Conservation (phyloP, 2,888 invertebrate species). For the Acronicta aceris region DNA sequence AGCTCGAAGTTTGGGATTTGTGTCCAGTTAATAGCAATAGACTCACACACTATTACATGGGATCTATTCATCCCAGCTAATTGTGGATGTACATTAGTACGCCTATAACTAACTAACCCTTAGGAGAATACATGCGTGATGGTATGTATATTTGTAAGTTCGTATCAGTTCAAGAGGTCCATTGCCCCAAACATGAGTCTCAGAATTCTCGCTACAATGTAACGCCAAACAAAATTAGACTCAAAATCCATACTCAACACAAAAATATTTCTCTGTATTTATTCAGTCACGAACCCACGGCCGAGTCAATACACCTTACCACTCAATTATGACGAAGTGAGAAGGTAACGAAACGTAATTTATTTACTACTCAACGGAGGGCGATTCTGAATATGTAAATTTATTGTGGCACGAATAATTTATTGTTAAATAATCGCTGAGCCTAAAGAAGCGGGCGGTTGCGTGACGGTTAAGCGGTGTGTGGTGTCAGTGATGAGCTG, state of each 20-base stretch:
- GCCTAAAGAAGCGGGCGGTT: conserved; percentile 77
- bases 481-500: conserved; percentile 13
- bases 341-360: conserved; percentile 84
- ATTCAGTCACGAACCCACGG: conserved; percentile 39
- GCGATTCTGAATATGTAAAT: conserved; percentile 81
- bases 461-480: conserved; percentile 71
- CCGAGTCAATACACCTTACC: conserved; percentile 59
- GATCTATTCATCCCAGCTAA: too few relatives aligned
- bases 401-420: conserved; percentile 79
- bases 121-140: too few relatives aligned
- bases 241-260: conserved; percentile 2
- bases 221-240: neutral
- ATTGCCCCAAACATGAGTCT: neutral
- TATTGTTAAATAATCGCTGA: conserved; percentile 84
- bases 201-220: neutral
- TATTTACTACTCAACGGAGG: conserved; percentile 81
- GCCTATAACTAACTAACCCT: too few relatives aligned
- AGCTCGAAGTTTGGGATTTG: too few relatives aligned
- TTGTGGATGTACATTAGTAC: too few relatives aligned
- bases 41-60: too few relatives aligned
- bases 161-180: too few relatives aligned
- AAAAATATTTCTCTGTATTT: conserved; percentile 6
- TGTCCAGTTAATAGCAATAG: too few relatives aligned
- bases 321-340: conserved; percentile 78
- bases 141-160: too few relatives aligned